phyloP scores from a whole-genome alignment of 2,888 invertebrate genomes.

The Heliconius hortense region DNA sequence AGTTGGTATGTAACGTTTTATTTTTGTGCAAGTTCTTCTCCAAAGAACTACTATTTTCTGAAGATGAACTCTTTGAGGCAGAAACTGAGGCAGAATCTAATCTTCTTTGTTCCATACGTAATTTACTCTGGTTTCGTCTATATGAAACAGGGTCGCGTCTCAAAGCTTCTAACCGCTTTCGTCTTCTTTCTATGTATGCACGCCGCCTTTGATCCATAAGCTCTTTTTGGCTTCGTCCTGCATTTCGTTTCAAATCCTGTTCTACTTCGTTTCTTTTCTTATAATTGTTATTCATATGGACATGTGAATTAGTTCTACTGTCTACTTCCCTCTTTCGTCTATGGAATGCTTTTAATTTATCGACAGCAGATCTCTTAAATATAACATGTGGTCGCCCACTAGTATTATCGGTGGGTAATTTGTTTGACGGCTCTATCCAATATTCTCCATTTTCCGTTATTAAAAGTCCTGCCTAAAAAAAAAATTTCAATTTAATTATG shows the following conservation, averaged over 20 bases:
- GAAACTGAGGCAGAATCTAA: slow-evolving; percentile 47
- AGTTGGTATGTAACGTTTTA: slow-evolving; percentile 54
- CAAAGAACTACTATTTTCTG: slow-evolving; percentile 60
- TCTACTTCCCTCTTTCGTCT: slow-evolving; percentile 64
- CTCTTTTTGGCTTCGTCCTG: slow-evolving; percentile 80
- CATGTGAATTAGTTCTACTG: slow-evolving; percentile 50
- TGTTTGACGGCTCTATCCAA: slow-evolving; percentile 87
- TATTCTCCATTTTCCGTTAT: slow-evolving; percentile 85
- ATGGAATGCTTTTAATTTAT: slow-evolving; percentile 68
- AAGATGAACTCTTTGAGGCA: slow-evolving; percentile 58
- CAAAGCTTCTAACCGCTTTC: slow-evolving; percentile 64
- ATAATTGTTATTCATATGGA: slow-evolving; percentile 57
- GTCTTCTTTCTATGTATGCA: slow-evolving; percentile 65
- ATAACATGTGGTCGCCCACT: slow-evolving; percentile 84
- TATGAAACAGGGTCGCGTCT: slow-evolving; percentile 69
- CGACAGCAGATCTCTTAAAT: slow-evolving; percentile 85
- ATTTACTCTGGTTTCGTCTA: slow-evolving; percentile 61
- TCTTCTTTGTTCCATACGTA: slow-evolving; percentile 66
- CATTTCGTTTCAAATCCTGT: slow-evolving; percentile 70
- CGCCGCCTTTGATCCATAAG: slow-evolving; percentile 72
- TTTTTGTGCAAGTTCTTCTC: slow-evolving; percentile 52
- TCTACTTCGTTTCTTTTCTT: slow-evolving; percentile 74
- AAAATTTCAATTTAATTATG: slow-evolving; percentile 28
- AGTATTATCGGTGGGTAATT: slow-evolving; percentile 63
- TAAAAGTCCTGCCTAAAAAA: slow-evolving; percentile 85